These are phyloP conservation scores for Argyrosomus regius DNA, from an alignment of 2,797 vertebrate species.

Conservation along the genomic window DNA sequence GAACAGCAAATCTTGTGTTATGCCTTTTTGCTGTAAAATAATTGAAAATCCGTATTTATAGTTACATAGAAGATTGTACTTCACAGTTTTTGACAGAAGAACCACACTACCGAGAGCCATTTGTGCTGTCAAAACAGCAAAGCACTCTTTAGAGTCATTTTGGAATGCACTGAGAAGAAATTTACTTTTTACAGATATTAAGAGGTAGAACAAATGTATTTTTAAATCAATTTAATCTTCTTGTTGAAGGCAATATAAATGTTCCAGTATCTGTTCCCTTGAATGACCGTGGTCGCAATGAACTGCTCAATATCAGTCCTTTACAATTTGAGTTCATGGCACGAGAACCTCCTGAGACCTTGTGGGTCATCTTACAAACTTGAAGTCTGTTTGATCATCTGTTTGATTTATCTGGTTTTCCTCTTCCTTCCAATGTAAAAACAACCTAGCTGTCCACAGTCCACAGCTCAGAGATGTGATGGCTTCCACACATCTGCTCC, in stretches of 20 bases:
- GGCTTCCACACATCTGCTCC: not conserved
- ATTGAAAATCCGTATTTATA: conserved; percentile 74
- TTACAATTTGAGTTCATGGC: not conserved
- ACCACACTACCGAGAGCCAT: not conserved
- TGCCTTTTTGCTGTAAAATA: conserved; percentile 56
- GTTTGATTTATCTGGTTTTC: not conserved
- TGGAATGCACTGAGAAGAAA: not conserved
- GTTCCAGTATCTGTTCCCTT: conserved; percentile 2
- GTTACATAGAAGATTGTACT: conserved; percentile 57
- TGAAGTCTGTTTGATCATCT: not conserved
- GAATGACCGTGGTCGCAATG: not conserved
- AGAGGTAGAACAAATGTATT: not conserved
- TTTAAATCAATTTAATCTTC: not conserved
- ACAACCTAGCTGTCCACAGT: not conserved
- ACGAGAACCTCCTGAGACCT: not conserved
- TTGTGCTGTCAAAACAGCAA: conserved; percentile 5
- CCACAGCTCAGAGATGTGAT: not conserved
- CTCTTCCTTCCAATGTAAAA: not conserved
- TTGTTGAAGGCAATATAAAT: not conserved
- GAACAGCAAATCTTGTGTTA: conserved; percentile 56
- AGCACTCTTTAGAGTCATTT: not conserved
- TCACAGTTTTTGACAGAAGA: conserved; percentile 35
- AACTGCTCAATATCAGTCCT: not conserved
- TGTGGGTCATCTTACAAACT: not conserved
- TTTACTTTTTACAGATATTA: not conserved